Evolutionary conservation across 2,797 vertebrate genomes (phyloP), one percentile per base, ranked within the genome.

Genomic region (Acanthis flammea): DNA sequence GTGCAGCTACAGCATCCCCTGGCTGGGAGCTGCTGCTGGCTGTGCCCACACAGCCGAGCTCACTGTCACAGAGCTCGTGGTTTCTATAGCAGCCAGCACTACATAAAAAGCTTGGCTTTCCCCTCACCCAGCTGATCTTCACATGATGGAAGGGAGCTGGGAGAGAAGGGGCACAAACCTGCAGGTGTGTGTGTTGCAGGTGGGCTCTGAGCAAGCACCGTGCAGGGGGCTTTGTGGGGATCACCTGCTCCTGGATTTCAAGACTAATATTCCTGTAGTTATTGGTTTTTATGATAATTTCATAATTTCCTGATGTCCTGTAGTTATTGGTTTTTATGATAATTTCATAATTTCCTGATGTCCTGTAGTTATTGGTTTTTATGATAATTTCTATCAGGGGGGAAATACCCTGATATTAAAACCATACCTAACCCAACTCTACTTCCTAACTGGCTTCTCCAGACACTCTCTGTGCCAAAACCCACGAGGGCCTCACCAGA

Each of bases 21-120:
- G n/a, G 31, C 7, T 1, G 0, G 1, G 70, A 84, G 82, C 73
- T 72, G 72, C 12, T 48, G 73, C 50, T 0, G 4, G 57, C 83
- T 63, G 60, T 62, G 74, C 80, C 92, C 92, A 63, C 55, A 8
- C 8, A 71, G 61, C 78, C 24, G 14, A 75, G 66, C 82, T 61
- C 0, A 0, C 6, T 63, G 27, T 18, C 50, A 50, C 27, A 6
- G 41, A 79, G 66, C 35, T 55, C 12, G 7, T 65, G 65, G 84
- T 93, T 95, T 93, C 93, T 87, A 91, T 87, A 87, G 94, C 95
- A 95, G 88, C 23, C 0, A 89, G 78, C 5, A 7, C 53, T 42
- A n/a, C 13, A 67, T 44, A 47, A 87, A 91, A 71, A 82, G 3
- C 71, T 30, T 54, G 71, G 71, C 68, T 83, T 67, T 82, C 71